Conservation (phyloP, 2,113 vertebrate species). For the Eonycteris spelaea region DNA sequence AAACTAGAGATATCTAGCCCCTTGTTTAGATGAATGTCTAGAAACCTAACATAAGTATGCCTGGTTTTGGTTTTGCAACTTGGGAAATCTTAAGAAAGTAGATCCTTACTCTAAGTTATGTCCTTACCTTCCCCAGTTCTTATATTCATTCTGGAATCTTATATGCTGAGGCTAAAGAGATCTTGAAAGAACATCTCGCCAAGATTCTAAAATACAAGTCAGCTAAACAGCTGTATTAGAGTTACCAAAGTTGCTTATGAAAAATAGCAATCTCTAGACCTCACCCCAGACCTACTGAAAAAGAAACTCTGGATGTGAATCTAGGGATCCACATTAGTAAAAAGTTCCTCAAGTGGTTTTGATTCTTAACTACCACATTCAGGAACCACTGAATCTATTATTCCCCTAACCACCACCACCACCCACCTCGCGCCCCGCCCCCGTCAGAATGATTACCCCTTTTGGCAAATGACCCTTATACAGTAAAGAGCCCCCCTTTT, state of each 20-base stretch:
- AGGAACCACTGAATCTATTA: background rate
- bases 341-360: background rate
- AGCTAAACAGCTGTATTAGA: background rate
- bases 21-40: background rate
- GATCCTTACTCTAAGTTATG: background rate
- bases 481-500: background rate
- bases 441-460: background rate
- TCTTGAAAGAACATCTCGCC: background rate
- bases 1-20: background rate
- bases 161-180: background rate
- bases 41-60: background rate
- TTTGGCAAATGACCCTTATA: background rate
- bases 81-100: background rate
- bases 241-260: background rate
- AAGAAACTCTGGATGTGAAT: background rate
- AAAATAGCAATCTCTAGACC: background rate
- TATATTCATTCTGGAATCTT: background rate
- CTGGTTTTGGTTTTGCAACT: background rate
- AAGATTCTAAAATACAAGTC: background rate
- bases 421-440: no score
- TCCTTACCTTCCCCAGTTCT: background rate
- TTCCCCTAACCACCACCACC: background rate
- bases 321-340: background rate
- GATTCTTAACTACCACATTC: background rate
- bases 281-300: background rate